phyloP scores from a whole-genome alignment of 2,888 invertebrate genomes.

The Mesorhabditis belari region DNA sequence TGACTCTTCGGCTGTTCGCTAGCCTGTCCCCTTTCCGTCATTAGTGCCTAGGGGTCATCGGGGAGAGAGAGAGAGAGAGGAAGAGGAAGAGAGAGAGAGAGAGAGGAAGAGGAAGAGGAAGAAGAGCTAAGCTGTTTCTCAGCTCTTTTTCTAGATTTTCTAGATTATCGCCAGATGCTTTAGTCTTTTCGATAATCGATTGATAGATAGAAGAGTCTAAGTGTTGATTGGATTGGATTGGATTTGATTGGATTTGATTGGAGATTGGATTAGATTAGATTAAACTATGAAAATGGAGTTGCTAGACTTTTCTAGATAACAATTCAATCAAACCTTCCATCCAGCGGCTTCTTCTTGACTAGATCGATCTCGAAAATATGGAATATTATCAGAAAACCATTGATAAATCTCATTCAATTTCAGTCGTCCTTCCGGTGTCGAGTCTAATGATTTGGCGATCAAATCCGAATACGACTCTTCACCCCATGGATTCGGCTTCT shows the following conservation, averaged over 20 bases:
- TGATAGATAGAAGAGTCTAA: too few species aligned
- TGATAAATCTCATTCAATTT: slow-evolving; percentile 98
- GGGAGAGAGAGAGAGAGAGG: background rate
- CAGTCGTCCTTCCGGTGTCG: slow-evolving; percentile 84
- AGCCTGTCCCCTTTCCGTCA: background rate
- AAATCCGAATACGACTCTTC: slow-evolving; percentile 96
- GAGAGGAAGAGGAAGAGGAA: slow-evolving; percentile 7
- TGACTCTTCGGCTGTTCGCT: background rate
- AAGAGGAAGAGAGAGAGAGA: background rate
- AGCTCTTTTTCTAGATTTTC: too few species aligned
- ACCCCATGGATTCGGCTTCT: slow-evolving; percentile 96
- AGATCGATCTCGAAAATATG: slow-evolving; percentile 98
- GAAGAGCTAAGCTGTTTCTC: slow-evolving; percentile 10
- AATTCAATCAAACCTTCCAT: slow-evolving; percentile 80
- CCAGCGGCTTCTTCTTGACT: slow-evolving; percentile 98
- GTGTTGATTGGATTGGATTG: too few species aligned
- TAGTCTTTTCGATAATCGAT: too few species aligned
- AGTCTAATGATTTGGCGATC: slow-evolving; percentile 94
- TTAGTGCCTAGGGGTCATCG: background rate
- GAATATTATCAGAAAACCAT: slow-evolving; percentile 99
- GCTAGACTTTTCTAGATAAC: background rate
- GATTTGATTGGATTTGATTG: too few species aligned
- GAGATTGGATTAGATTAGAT: background rate
- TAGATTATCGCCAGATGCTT: too few species aligned
- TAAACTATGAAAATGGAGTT: background rate